phyloP scores from a whole-genome alignment of 1,140 invertebrate species.

The Euwallacea similis region DNA sequence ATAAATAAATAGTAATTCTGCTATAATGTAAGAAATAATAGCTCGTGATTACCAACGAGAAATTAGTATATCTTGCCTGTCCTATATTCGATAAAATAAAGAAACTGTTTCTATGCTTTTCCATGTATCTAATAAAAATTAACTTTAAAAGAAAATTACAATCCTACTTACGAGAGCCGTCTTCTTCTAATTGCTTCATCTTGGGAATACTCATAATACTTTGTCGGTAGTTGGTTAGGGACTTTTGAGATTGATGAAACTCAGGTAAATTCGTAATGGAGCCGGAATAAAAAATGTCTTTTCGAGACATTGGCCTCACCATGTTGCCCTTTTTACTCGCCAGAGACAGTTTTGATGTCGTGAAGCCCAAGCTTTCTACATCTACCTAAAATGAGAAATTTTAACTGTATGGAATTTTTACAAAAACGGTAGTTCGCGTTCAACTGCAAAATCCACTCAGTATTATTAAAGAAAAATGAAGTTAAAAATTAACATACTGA shows the following conservation, averaged over 20 bases:
- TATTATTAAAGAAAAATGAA: too few relatives aligned
- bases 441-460: too few relatives aligned
- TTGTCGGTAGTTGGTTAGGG: constrained; percentile 80
- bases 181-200: constrained; percentile 55
- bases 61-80: too few relatives aligned
- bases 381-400: constrained; percentile 43
- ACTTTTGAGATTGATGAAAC: constrained; percentile 90
- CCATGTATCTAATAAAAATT: too few relatives aligned
- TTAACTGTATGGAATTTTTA: background rate
- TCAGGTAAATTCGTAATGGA: constrained; percentile 89
- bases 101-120: too few relatives aligned
- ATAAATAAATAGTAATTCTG: background rate
- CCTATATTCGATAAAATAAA: too few relatives aligned
- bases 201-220: constrained; percentile 59
- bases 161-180: constrained; percentile 65
- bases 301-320: constrained; percentile 89
- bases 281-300: constrained; percentile 98
- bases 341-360: constrained; percentile 57
- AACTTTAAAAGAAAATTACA: constrained; percentile 1
- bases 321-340: constrained; percentile 67
- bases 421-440: too few relatives aligned
- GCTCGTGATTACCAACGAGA: too few relatives aligned
- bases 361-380: constrained; percentile 48
- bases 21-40: too few relatives aligned
- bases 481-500: too few relatives aligned